Conservation (phyloP, 2,888 invertebrate species). For the Chymomyza fuscimana region DNA sequence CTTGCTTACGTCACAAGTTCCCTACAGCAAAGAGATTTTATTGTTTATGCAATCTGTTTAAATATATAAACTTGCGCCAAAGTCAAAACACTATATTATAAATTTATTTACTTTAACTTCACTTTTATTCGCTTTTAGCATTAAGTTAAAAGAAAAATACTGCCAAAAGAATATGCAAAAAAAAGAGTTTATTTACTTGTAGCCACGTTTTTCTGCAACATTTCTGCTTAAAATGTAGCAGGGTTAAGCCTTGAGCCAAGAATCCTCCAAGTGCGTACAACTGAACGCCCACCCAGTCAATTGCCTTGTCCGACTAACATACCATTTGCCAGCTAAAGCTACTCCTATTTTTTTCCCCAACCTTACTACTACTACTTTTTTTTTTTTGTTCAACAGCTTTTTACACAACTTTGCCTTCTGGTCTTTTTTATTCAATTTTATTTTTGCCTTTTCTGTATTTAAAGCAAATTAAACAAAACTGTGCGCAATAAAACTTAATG, state of each 20-base stretch:
- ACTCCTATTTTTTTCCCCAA: conserved; percentile 9
- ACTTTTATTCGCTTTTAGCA: background rate
- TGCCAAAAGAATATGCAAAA: background rate
- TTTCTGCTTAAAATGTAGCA: background rate
- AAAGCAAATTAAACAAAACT: conserved; percentile 74
- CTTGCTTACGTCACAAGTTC: no score
- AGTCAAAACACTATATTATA: no score
- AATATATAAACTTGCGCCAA: no score
- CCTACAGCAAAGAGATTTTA: no score
- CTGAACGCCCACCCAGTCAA: conserved; percentile 43
- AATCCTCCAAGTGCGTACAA: background rate
- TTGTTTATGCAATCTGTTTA: no score
- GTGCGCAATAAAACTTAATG: conserved; percentile 74
- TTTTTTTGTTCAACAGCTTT: conserved; percentile 1
- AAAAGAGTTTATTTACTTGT: background rate
- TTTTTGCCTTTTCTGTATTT: conserved; percentile 54
- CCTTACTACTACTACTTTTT: conserved; percentile 6
- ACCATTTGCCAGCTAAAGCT: conserved; percentile 11
- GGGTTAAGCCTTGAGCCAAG: background rate
- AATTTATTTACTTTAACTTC: no score
- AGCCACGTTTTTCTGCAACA: background rate
- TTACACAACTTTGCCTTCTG: background rate
- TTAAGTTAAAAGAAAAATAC: background rate
- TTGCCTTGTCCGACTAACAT: background rate
- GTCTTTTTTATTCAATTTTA: background rate